Base-by-base conservation (phyloP, 2,797 vertebrate genomes). In the Sebastes steindachneri region DNA sequence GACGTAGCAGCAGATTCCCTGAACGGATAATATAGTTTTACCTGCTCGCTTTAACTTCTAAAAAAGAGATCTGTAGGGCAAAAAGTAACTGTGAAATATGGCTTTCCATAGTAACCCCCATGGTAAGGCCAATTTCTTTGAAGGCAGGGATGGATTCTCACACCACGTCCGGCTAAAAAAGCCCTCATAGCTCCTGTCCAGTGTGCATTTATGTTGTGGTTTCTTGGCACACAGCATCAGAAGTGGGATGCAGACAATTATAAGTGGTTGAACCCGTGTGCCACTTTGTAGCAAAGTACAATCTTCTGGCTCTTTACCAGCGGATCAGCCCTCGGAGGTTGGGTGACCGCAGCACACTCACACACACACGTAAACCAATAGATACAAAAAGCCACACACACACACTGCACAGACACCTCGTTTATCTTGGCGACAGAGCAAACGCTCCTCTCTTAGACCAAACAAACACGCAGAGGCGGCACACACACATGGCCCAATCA, bases 401-500 rank as follows among this genome's bases (percentile, higher is more conserved):
- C 64, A 48, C 62, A 6, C 10, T 33, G 21, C 67, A 35, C 45
- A 68, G 75, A 73, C 77, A 77, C 26, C 68, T 82, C 68, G 9
- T 89, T 88, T 82, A 71, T 93, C 83, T 89, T 91, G 79, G 75
- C 71, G 35, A 85, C 77, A 68, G 79, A 76, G 81, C 75, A 68
- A 84, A 89, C 21, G 60, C 62, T 79, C 71, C 37, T 81, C 74
- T 73, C 68, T 25, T 53, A 77, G 83, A 90, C 75, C 78, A 91
- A 92, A 94, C 86, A 94, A 90, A 92, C 77, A 93, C 75, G 88
- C 28, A 3, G 5, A 73, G n/a, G 65, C 23, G 3, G 59, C 26
- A 17, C 59, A 76, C 76, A 80, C 79, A 64, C 60, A 23, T 0
- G 33, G 65, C 64, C 83, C 76, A 91, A 94, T 94, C 93, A 91